phyloP scores from a whole-genome alignment of 1,140 invertebrate genomes.

The Formica selysi region DNA sequence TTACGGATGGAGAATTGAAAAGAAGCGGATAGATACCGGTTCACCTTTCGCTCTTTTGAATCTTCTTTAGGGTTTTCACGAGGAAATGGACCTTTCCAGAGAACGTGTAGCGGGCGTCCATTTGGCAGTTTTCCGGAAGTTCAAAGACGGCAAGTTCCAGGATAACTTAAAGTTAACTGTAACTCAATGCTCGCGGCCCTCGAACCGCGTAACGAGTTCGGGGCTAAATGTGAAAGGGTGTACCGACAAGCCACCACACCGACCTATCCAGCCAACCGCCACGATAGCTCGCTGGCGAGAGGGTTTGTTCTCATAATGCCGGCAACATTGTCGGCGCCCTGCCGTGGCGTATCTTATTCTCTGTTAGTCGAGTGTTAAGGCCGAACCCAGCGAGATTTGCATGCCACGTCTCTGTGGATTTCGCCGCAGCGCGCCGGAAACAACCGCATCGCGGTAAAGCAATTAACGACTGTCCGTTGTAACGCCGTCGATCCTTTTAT shows the following conservation, averaged over 20 bases:
- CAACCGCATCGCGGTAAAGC: slow-evolving; percentile 38
- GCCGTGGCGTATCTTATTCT: slow-evolving; percentile 40
- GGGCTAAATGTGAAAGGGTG: slow-evolving; percentile 60
- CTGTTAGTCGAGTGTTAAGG: slow-evolving; percentile 49
- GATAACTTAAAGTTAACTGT: slow-evolving; percentile 71
- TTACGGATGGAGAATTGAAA: background rate
- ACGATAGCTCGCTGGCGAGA: slow-evolving; percentile 30
- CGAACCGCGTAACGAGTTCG: slow-evolving; percentile 61
- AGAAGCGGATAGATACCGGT: slow-evolving; percentile 28
- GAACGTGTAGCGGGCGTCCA: slow-evolving; percentile 55
- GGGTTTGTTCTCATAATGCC: slow-evolving; percentile 55
- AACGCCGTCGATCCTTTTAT: slow-evolving; percentile 5
- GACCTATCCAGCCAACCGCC: slow-evolving; percentile 30
- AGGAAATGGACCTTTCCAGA: slow-evolving; percentile 47
- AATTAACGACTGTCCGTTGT: slow-evolving; percentile 37
- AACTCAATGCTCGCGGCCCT: slow-evolving; percentile 66
- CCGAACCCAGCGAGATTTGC: slow-evolving; percentile 47
- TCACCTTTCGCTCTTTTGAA: slow-evolving; percentile 36
- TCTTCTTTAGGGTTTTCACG: slow-evolving; percentile 43
- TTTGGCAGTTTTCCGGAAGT: slow-evolving; percentile 69
- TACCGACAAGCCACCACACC: slow-evolving; percentile 6
- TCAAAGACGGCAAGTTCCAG: slow-evolving; percentile 60
- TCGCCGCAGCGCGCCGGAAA: slow-evolving; percentile 9
- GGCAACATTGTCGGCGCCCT: slow-evolving; percentile 36
- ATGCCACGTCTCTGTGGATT: slow-evolving; percentile 46